phyloP scores from a whole-genome alignment of 2,888 invertebrate genomes.

The Pollenia labialis region DNA sequence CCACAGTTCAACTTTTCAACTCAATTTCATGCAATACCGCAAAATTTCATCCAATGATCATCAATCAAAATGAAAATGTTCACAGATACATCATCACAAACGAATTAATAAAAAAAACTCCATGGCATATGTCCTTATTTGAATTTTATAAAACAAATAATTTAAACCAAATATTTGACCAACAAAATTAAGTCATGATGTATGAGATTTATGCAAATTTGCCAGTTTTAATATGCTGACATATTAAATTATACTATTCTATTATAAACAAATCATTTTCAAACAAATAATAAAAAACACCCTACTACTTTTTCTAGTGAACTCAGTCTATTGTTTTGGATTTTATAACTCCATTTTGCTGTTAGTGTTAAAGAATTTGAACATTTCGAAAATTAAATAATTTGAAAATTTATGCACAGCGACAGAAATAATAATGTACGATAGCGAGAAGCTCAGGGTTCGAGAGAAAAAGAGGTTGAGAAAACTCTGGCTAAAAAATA shows the following conservation, averaged over 20 bases:
- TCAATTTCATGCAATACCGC: conserved; percentile 49
- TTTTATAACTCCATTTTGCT: conserved; percentile 5
- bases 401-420: conserved; percentile 32
- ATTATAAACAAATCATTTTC: conserved; percentile 28
- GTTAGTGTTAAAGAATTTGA: conserved; percentile 21
- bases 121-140: conserved; percentile 25
- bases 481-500: neutral
- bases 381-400: conserved; percentile 25
- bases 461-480: neutral
- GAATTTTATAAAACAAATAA: conserved; percentile 56
- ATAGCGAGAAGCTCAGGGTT: neutral
- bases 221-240: conserved; percentile 49
- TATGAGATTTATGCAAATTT: conserved; percentile 70
- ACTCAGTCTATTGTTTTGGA: conserved; percentile 3
- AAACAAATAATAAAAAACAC: neutral
- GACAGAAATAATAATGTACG: neutral
- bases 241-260: conserved; percentile 48
- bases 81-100: neutral
- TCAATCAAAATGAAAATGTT: conserved; percentile 52
- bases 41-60: conserved; percentile 50
- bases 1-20: conserved; percentile 25
- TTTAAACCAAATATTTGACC: conserved; percentile 64
- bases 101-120: neutral
- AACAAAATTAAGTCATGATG: conserved; percentile 70
- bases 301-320: neutral